phyloP scores from a whole-genome alignment of 2,113 vertebrate genomes.

The Bagarius yarrelli region DNA sequence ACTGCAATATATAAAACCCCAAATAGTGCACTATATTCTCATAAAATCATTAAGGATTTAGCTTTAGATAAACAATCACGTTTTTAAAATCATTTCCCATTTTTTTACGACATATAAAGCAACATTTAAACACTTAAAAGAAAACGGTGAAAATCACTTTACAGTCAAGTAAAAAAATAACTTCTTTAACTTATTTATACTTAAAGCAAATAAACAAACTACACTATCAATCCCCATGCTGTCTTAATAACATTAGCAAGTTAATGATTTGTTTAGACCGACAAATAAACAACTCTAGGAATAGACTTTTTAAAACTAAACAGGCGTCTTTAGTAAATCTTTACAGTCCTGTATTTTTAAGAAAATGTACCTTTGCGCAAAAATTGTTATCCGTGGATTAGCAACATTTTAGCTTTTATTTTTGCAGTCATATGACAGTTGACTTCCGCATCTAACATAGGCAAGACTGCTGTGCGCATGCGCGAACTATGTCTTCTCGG shows the following conservation, averaged over 20 bases:
- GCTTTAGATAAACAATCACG: not conserved
- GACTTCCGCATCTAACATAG: conserved; percentile 60
- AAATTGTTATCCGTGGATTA: conserved; percentile 54
- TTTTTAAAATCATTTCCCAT: not conserved
- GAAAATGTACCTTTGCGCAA: conserved; percentile 48
- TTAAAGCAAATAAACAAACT: not conserved
- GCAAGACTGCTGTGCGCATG: conserved; percentile 1
- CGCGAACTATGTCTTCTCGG: not conserved
- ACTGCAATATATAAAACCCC: too few species aligned
- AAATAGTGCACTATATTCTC: not conserved
- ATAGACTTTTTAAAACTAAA: not conserved
- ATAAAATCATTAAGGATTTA: not conserved
- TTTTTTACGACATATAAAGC: too few species aligned
- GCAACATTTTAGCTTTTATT: conserved; percentile 51
- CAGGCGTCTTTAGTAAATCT: not conserved
- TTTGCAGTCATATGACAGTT: conserved; percentile 66
- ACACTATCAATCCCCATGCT: too few species aligned
- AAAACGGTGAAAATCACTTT: not conserved
- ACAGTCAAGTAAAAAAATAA: not conserved
- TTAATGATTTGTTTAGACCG: not conserved
- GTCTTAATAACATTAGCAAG: not conserved
- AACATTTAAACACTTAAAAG: too few species aligned
- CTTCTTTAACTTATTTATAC: too few species aligned
- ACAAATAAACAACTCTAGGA: not conserved
- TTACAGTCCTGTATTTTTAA: conserved; percentile 39